Evolutionary conservation across 2,888 invertebrate species (phyloP), one percentile per base, ranked within the genome.

Genomic region (Lasioglossum leucozonium): DNA sequence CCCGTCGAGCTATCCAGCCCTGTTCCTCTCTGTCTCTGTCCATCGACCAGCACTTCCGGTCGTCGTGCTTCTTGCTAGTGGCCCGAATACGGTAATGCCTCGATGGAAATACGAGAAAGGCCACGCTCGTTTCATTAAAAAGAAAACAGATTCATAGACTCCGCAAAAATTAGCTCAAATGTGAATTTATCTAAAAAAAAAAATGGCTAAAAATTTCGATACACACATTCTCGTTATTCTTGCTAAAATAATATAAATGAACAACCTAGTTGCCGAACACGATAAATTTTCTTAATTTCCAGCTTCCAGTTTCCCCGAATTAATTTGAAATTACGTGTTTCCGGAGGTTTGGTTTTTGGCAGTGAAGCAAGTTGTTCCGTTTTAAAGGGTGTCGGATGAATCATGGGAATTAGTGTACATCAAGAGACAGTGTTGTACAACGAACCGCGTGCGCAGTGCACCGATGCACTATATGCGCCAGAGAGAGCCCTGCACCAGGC

Each of bases 41-140:
- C 67, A 42, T 13, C 77, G 34, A 65, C 26, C n/a, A 16, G 11
- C 69, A 69, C 22, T 37, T 44, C 16, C 13, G 30, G n/a, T 55
- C 30, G 26, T 40, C 44, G 47, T 65, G 73, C 76, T 78, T 74
- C 80, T 74, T 76, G 72, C 74, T 55, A 30, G 58, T 62, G 44
- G 44, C 69, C 67, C 62, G 72, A 77, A 75, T 44, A 62, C 78
- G 69, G 51, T 51, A 51, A 51, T 51, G 51, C 22, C 51, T 51
- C 51, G n/a, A 51, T 51, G n/a, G 51, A 51, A 51, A n/a, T n/a
- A 10, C n/a, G 22, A n/a, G 10, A n/a, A 51, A 51, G 10, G 10
- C 22, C 22, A 10, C 51, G 3, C 51, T 51, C 51, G 18, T 22
- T 51, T 22, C 0, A 51, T 51, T 51, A 22, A 22, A 51, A 10